Percentiles rank a stretch among this genome's conserved stretches.
Conservation (phyloP, 2,113 vertebrate species). For the Nansenia antarctica region DNA sequence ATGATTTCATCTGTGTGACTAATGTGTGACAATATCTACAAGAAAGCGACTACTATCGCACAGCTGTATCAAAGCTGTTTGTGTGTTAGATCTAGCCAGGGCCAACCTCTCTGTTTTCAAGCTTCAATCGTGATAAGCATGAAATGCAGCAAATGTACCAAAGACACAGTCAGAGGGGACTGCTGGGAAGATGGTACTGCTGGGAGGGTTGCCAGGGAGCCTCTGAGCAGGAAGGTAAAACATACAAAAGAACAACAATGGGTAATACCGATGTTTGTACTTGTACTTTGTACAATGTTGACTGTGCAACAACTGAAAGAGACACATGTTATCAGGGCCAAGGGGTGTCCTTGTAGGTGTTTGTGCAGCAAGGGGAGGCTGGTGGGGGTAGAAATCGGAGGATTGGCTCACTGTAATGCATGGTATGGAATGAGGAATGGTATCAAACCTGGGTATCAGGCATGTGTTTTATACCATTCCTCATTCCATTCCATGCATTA, state of each 20-base stretch:
- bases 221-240: too few species aligned
- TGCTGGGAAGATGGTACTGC: background rate
- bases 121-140: background rate
- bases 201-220: too few species aligned
- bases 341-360: background rate
- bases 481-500: too few species aligned
- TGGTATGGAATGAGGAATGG: too few species aligned
- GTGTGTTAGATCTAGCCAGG: background rate
- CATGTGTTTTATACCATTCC: too few species aligned
- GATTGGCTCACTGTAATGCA: too few species aligned
- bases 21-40: background rate
- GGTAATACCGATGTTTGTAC: background rate
- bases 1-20: background rate
- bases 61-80: background rate
- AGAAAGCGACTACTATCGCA: background rate
- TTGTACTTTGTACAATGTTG: background rate
- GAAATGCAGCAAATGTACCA: background rate
- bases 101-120: background rate
- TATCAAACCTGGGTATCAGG: too few species aligned
- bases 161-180: too few species aligned
- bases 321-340: conserved; percentile 7
- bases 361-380: background rate
- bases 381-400: background rate
- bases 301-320: background rate
- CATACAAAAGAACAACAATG: too few species aligned